Conservation (phyloP, 2,797 vertebrate species). For the Micromesistius poutassou region DNA sequence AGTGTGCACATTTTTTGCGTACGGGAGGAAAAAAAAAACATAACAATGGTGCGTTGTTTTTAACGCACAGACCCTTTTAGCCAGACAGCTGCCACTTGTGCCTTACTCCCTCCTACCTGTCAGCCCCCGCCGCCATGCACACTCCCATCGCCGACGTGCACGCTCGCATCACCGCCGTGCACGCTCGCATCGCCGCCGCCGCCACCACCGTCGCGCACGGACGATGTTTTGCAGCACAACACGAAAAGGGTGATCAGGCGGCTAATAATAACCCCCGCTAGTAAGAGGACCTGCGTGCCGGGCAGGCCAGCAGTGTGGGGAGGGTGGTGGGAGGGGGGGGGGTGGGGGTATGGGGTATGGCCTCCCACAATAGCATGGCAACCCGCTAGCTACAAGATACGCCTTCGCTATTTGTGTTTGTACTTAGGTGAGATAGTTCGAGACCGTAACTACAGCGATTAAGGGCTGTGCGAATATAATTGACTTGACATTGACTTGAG, state of each 20-base stretch:
- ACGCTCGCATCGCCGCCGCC: background rate
- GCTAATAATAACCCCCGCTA: background rate
- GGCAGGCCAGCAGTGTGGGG: background rate
- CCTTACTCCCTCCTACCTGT: constrained; percentile 57
- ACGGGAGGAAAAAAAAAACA: constrained; percentile 19
- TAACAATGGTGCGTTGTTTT: constrained; percentile 63
- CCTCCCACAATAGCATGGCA: background rate
- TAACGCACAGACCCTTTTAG: constrained; percentile 47
- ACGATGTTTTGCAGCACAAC: background rate
- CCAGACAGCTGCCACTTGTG: constrained; percentile 62
- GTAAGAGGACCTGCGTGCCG: background rate
- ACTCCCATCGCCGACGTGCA: background rate
- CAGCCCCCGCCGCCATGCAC: background rate
- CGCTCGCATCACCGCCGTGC: background rate
- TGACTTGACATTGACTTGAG: background rate
- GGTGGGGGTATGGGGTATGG: background rate
- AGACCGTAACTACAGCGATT: background rate
- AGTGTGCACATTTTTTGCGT: constrained; percentile 51
- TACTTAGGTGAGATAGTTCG: background rate
- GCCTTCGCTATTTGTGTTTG: background rate
- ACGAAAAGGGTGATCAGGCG: background rate
- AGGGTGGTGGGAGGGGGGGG: background rate
- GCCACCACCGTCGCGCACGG: background rate
- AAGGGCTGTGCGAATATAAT: background rate
- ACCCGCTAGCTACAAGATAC: background rate